Percentiles rank a stretch among this genome's conserved stretches.
phyloP scores from a whole-genome alignment of 2,888 invertebrate species.

The Cerastis rubricosa region DNA sequence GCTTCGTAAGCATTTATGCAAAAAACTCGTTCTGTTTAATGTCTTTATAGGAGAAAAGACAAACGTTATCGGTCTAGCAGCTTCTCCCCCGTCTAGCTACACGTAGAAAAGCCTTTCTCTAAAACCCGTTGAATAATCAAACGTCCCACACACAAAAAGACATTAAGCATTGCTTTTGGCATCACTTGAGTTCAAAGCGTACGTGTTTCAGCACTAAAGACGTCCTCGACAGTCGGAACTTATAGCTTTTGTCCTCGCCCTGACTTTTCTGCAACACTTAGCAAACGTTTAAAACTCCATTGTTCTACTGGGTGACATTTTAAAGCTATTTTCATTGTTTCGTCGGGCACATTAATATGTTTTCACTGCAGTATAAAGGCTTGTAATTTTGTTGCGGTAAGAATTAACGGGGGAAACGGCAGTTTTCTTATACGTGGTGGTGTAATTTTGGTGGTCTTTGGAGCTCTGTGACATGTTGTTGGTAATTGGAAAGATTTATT shows the following conservation, averaged over 20 bases:
- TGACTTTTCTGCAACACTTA: slow-evolving; percentile 85
- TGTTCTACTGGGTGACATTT: slow-evolving; percentile 80
- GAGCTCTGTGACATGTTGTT: neutral
- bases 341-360: slow-evolving; percentile 69
- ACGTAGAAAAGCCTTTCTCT: slow-evolving; percentile 16
- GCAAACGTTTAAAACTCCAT: slow-evolving; percentile 83
- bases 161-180: slow-evolving; percentile 52
- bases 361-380: slow-evolving; percentile 58
- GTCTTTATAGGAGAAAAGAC: no score
- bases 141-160: slow-evolving; percentile 50
- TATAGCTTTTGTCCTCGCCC: slow-evolving; percentile 81
- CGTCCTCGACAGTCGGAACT: slow-evolving; percentile 70
- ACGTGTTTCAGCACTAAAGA: slow-evolving; percentile 69
- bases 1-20: neutral
- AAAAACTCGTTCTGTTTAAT: no score
- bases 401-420: slow-evolving; percentile 27
- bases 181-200: slow-evolving; percentile 62
- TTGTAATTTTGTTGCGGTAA: slow-evolving; percentile 53
- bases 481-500: neutral
- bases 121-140: slow-evolving; percentile 55
- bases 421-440: slow-evolving; percentile 11
- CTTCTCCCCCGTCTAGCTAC: no score
- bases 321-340: slow-evolving; percentile 78
- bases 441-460: slow-evolving; percentile 8
- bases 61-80: no score